Evolutionary conservation across 2,797 vertebrate species (phyloP).

Genomic region (Chromobotia macracanthus): DNA sequence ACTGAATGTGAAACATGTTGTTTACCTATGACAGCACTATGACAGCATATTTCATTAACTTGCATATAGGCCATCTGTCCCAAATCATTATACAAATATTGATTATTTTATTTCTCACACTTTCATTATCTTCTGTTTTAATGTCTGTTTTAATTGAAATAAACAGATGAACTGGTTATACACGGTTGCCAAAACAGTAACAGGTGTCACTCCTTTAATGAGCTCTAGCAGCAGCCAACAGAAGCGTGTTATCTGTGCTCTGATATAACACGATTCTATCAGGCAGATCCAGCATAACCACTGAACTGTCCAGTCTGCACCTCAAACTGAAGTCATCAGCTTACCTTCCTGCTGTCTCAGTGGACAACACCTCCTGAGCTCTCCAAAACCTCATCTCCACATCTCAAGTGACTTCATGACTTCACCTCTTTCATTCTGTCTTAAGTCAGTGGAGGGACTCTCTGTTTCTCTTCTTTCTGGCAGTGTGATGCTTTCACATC

Average conservation of each 20-base stretch:
- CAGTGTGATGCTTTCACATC: slow-evolving; percentile 41
- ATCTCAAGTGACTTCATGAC: not conserved
- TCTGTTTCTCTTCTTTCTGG: slow-evolving; percentile 38
- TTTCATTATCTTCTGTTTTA: slow-evolving; percentile 4
- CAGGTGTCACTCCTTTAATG: not conserved
- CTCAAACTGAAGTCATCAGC: not conserved
- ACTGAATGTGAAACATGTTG: not conserved
- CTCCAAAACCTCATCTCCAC: not conserved
- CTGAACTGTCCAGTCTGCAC: not conserved
- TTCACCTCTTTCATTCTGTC: not conserved
- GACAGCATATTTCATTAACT: slow-evolving; percentile 1
- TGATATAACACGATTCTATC: not conserved
- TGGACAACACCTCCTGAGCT: not conserved
- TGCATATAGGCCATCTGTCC: not conserved
- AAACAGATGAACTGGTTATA: not conserved
- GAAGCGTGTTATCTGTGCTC: not conserved
- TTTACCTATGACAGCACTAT: not conserved
- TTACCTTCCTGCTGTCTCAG: not conserved
- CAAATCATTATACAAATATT: not conserved
- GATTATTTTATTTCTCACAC: not conserved
- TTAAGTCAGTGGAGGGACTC: slow-evolving; percentile 2
- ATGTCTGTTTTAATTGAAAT: not conserved
- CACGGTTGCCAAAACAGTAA: not conserved
- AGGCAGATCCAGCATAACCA: not conserved
- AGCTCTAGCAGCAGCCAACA: not conserved